These are phyloP conservation scores for Saguinus midas DNA, from an alignment of 2,113 vertebrate species.

Conservation along the genomic window DNA sequence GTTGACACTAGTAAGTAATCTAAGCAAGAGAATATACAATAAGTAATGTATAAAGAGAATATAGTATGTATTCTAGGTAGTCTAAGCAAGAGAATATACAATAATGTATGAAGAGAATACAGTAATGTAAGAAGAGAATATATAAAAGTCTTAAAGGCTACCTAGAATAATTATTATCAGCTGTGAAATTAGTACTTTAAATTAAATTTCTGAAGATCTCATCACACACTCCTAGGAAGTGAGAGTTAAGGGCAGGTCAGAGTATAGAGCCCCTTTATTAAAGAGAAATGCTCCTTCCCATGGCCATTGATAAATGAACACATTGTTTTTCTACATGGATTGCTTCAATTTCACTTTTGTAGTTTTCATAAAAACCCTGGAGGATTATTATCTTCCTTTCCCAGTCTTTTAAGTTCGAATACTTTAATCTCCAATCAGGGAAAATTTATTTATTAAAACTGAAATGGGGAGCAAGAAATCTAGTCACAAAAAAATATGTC, in stretches of 20 bases:
- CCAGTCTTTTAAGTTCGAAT: neutral
- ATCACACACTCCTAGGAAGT: neutral
- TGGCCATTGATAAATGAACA: neutral
- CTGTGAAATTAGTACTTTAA: neutral
- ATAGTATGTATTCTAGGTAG: neutral
- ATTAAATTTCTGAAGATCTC: neutral
- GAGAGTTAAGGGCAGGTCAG: neutral
- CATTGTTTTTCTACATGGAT: neutral
- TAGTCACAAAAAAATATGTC: slow-evolving; percentile 1
- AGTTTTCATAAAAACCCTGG: neutral
- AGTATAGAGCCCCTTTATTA: neutral
- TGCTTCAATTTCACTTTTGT: neutral
- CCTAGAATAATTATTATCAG: neutral
- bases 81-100: neutral
- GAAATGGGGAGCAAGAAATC: slow-evolving; percentile 46
- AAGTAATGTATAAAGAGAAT: neutral
- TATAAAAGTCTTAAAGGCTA: neutral
- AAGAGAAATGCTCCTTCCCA: neutral
- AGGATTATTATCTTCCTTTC: neutral
- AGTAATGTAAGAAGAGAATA: neutral
- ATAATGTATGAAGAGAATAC: neutral
- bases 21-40: neutral
- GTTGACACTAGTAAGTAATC: neutral
- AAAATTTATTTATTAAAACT: slow-evolving; percentile 51
- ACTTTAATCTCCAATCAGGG: neutral